A percentile compares a stretch with the other conserved stretches of the same genome.
These are phyloP conservation scores for Sericinus montela DNA, from an alignment of 2,888 invertebrate species.

Conservation along the genomic window DNA sequence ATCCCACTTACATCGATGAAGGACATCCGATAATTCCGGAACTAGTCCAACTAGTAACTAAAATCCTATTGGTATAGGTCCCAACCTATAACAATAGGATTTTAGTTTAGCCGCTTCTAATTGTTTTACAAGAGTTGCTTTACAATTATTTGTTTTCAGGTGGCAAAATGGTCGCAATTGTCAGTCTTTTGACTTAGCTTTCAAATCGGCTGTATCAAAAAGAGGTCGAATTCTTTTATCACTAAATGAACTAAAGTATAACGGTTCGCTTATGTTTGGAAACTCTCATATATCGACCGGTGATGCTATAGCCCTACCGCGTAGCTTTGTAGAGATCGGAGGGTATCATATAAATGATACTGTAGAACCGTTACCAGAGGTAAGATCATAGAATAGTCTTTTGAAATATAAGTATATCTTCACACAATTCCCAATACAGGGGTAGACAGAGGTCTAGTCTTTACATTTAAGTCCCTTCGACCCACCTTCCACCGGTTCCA, in stretches of 20 bases:
- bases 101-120: no score
- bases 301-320: conserved; percentile 38
- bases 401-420: no score
- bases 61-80: no score
- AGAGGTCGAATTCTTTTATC: conserved; percentile 31
- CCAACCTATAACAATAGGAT: no score
- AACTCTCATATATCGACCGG: conserved; percentile 37
- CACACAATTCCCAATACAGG: no score
- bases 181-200: conserved; percentile 17
- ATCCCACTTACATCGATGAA: no score
- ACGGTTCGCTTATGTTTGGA: conserved; percentile 36
- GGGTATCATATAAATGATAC: conserved; percentile 51
- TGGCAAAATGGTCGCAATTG: conserved; percentile 1
- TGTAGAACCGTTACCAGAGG: conserved; percentile 41
- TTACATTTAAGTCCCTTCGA: no score
- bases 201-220: conserved; percentile 20
- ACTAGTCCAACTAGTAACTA: no score
- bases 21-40: no score
- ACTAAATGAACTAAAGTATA: conserved; percentile 31
- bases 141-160: background rate
- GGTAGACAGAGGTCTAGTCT: no score
- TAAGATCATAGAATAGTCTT: conserved; percentile 20
- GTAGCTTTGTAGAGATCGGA: conserved; percentile 44
- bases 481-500: no score
- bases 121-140: no score